Base-by-base conservation (phyloP, 1,140 invertebrate species). In the Leguminivora glycinivorella region DNA sequence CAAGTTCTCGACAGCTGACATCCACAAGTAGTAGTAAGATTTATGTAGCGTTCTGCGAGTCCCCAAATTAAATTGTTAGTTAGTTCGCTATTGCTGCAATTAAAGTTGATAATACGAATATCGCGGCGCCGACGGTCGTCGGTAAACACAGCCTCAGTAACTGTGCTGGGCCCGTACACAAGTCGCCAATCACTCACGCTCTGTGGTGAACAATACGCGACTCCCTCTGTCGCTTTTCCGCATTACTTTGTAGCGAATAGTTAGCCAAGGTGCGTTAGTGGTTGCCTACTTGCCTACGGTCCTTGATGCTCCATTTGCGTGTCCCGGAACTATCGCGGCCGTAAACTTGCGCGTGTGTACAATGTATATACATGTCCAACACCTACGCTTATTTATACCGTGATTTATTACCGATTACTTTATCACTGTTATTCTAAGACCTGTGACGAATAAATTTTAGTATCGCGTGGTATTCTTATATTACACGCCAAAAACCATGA, bases 1-100 rank as follows among this genome's bases (percentile, higher is more conserved):
- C 80, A 87, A 89, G 82, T 90, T 89, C 81, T 73, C 83, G 89
- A 91, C 89, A 86, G 83, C 83, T 88, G 88, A 90, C 89, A 89
- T 88, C 89, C 78, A 80, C 81, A 83, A 88, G 86, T 85, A 80
- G 80, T 83, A 88, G 86, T 85, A 87, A 73, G 81, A 90, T 91
- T 91, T 90, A 89, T 87, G 82, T 83, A 82, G 81, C 81, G 75
- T 75, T 73, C 71, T 72, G 58, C 72, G 78, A 81, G 78, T 82
- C 76, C 72, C 77, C 84, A 83, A 85, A 85, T 85, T 84, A 83
- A 90, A 88, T 81, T 83, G 84, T 83, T 89, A 85, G 72, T 86
- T 85, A 80, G 73, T 85, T 81, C 80, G 22, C 26, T 88, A 90
- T 88, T 87, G 78, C 88, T 73, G 85, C 80, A 84, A 87, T 88